Evolutionary conservation across 2,888 invertebrate genomes (phyloP).

Genomic region (Parelbella ahira): DNA sequence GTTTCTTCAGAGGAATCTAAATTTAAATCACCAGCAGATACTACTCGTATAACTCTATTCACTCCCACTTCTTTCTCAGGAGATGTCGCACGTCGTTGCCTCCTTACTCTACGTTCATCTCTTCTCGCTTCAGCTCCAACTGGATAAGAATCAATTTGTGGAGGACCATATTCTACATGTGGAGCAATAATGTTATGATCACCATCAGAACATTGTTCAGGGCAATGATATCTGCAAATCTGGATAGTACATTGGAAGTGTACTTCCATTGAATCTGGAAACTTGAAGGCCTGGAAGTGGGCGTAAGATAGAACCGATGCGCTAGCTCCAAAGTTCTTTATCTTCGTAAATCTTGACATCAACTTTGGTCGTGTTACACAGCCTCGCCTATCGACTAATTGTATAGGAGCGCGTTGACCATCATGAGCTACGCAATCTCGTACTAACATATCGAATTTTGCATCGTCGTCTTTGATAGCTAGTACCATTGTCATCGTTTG

Average conservation of each 20-base stretch:
- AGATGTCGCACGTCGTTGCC: slow-evolving; percentile 81
- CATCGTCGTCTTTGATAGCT: slow-evolving; percentile 96
- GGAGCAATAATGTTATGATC: slow-evolving; percentile 68
- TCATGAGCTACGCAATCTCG: slow-evolving; percentile 97
- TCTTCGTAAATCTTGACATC: slow-evolving; percentile 96
- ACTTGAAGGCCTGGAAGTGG: slow-evolving; percentile 97
- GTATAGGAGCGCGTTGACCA: slow-evolving; percentile 95
- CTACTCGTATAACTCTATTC: slow-evolving; percentile 93
- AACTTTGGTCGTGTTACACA: slow-evolving; percentile 95
- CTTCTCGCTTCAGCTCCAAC: slow-evolving; percentile 84
- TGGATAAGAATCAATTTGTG: slow-evolving; percentile 78
- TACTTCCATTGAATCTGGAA: slow-evolving; percentile 97
- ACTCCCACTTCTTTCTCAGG: slow-evolving; percentile 93
- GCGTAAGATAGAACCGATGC: slow-evolving; percentile 95
- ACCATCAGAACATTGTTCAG: slow-evolving; percentile 92
- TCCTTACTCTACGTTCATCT: slow-evolving; percentile 86
- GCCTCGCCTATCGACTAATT: slow-evolving; percentile 94
- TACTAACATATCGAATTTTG: slow-evolving; percentile 97
- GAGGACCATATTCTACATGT: slow-evolving; percentile 86
- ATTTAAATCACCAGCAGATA: slow-evolving; percentile 92
- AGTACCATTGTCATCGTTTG: slow-evolving; percentile 98
- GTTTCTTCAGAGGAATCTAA: slow-evolving; percentile 90
- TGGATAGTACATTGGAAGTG: slow-evolving; percentile 98
- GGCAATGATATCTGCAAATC: slow-evolving; percentile 95
- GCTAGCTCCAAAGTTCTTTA: slow-evolving; percentile 96